These are phyloP conservation scores for Tribolium castaneum DNA, from an alignment of 1,140 invertebrate genomes.

Conservation along the genomic window DNA sequence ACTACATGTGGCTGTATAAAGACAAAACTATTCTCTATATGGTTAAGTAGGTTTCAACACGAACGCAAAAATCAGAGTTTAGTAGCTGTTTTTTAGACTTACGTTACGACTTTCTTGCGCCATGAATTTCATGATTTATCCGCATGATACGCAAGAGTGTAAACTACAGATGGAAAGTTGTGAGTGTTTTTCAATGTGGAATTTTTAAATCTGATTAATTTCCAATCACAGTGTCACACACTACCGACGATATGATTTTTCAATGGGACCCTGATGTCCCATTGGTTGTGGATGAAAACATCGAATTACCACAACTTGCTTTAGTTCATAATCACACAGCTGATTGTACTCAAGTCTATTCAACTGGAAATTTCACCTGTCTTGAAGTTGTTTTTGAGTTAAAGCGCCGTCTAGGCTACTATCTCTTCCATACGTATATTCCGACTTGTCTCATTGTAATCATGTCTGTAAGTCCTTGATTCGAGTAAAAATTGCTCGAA, in stretches of 20 bases:
- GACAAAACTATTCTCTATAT: slow-evolving; percentile 90
- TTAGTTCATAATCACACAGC: slow-evolving; percentile 86
- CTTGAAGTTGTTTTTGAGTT: slow-evolving; percentile 87
- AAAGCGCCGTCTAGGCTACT: slow-evolving; percentile 86
- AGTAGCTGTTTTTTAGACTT: slow-evolving; percentile 66
- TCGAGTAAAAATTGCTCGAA: too few species aligned
- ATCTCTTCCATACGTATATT: slow-evolving; percentile 90
- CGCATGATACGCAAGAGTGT: slow-evolving; percentile 91
- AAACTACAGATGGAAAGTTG: slow-evolving; percentile 92
- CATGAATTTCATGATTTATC: slow-evolving; percentile 93
- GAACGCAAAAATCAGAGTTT: too few species aligned
- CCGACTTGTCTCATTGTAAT: slow-evolving; percentile 89
- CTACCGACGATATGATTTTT: slow-evolving; percentile 90
- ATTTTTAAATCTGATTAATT: neutral
- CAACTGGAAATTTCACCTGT: slow-evolving; percentile 90
- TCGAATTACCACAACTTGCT: slow-evolving; percentile 87
- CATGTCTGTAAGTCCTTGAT: slow-evolving; percentile 81
- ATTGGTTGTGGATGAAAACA: slow-evolving; percentile 89
- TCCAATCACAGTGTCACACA: slow-evolving; percentile 82
- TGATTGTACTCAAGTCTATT: slow-evolving; percentile 89
- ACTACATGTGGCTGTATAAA: slow-evolving; percentile 90
- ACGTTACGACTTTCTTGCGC: slow-evolving; percentile 87
- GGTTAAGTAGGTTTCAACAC: slow-evolving; percentile 75
- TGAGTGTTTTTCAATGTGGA: slow-evolving; percentile 67
- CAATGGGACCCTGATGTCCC: slow-evolving; percentile 90